Base-by-base conservation (phyloP, 1,140 invertebrate genomes). In the Plutomurus gul region DNA sequence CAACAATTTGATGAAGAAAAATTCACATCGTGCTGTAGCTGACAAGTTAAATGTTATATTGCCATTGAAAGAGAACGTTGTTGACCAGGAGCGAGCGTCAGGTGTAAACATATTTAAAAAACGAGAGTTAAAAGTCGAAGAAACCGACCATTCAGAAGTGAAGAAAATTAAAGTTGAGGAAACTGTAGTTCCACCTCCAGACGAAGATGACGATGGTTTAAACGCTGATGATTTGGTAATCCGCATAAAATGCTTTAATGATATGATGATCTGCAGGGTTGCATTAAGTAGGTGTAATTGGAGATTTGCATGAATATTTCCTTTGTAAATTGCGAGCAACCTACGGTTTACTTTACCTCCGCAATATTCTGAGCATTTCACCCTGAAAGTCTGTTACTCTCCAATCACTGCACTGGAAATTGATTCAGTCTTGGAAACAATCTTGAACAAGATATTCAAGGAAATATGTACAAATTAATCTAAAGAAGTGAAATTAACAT, bases 41-140 rank as follows among this genome's bases (percentile, higher is more conserved):
- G 56, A 4, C 5, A 49, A 47, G 7, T 18, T 75, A 30, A 33
- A 5, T 1, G 22, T 11, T 2, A n/a, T 18, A 36, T 75, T 75
- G 65, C 47, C 75, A 13, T 25, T 79, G n/a, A 75, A 79, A 39
- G 30, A 49, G 10, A 75, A 60, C 46, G 70, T 43, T 0, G 10
- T 40, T 22, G 18, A 43, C n/a, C 37, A 18, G 25, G 82, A 81
- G 8, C 36, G 82, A 30, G 65, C 79, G 13, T 75, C 82, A 22
- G 82, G 82, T 5, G 36, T 20, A 11, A 46, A 83, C 11, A 75
- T 83, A 25, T 83, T 83, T 36, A 36, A 60, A n/a, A 83, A 81
- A 47, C 47, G 82, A 22, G 22, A 73, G 20, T n/a, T 7, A 0
- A 74, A 72, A 43, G 22, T 7, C 18, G 76, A 49, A 6, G 73